A percentile compares a stretch with the other conserved stretches of the same genome.
Conservation (phyloP, 1,140 invertebrate species). For the Lysiphlebus fabarum region DNA sequence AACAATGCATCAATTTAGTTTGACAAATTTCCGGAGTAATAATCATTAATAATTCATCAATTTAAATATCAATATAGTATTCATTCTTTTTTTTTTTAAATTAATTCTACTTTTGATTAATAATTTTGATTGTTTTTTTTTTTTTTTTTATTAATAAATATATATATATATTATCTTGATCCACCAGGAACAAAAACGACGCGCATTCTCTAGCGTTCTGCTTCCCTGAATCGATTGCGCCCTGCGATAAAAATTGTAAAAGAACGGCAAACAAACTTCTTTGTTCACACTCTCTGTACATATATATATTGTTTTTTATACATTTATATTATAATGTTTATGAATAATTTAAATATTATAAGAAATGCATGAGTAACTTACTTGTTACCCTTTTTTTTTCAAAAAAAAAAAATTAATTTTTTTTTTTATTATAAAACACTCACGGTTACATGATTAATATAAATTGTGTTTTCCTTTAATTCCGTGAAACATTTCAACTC, state of each 20-base stretch:
- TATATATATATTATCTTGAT: constrained; percentile 15
- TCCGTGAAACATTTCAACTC: neutral
- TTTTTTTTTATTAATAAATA: neutral
- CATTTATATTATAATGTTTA: neutral
- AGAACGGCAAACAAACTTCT: constrained; percentile 21
- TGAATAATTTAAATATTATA: no score
- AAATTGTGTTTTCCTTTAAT: no score
- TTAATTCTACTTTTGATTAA: no score
- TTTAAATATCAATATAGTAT: no score
- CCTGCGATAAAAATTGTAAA: constrained; percentile 22
- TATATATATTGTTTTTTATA: neutral
- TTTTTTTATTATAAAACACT: neutral
- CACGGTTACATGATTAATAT: no score
- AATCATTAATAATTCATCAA: no score
- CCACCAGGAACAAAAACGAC: constrained; percentile 13
- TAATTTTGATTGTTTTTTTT: no score
- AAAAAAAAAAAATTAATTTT: neutral
- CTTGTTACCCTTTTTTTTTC: neutral
- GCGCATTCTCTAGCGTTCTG: constrained; percentile 19
- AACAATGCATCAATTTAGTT: no score
- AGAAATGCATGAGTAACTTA: neutral
- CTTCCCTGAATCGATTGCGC: constrained; percentile 29
- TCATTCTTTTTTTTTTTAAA: no score
- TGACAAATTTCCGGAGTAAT: no score
- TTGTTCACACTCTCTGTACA: constrained; percentile 11